Evolutionary conservation across 2,797 vertebrate species (phyloP).

Genomic region (Tokudaia muenninki): DNA sequence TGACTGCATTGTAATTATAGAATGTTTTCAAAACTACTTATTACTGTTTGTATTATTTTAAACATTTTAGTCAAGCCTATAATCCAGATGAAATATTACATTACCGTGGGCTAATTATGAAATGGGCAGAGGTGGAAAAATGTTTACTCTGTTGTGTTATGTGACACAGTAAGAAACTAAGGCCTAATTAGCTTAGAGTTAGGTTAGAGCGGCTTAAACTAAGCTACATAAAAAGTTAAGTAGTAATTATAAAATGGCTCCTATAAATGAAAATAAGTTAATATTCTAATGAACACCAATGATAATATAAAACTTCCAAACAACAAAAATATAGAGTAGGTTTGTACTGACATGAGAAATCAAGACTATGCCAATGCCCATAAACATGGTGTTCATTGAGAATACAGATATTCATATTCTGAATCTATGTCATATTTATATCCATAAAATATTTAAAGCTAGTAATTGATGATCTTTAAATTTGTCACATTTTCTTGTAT

Average conservation of each 20-base stretch:
- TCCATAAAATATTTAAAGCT: constrained; percentile 7
- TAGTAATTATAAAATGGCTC: constrained; percentile 22
- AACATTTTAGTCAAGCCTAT: not conserved
- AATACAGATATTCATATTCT: not conserved
- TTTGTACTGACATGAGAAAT: not conserved
- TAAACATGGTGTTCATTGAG: not conserved
- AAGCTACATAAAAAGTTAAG: not conserved
- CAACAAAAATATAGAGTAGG: not conserved
- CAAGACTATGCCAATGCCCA: not conserved
- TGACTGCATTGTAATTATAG: constrained; percentile 10
- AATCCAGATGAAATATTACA: not conserved
- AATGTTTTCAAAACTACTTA: not conserved
- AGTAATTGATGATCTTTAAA: not conserved
- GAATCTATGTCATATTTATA: not conserved
- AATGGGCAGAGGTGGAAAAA: not conserved
- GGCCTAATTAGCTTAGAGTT: not conserved
- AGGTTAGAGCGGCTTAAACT: not conserved
- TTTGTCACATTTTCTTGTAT: not conserved
- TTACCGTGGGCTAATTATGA: not conserved
- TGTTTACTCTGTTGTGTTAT: not conserved
- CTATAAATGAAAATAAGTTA: constrained; percentile 16
- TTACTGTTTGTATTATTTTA: constrained; percentile 41
- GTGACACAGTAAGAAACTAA: constrained; percentile 17
- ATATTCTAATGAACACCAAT: not conserved
- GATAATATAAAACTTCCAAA: not conserved